phyloP scores from a whole-genome alignment of 2,888 invertebrate genomes.

The Malachius bipustulatus region DNA sequence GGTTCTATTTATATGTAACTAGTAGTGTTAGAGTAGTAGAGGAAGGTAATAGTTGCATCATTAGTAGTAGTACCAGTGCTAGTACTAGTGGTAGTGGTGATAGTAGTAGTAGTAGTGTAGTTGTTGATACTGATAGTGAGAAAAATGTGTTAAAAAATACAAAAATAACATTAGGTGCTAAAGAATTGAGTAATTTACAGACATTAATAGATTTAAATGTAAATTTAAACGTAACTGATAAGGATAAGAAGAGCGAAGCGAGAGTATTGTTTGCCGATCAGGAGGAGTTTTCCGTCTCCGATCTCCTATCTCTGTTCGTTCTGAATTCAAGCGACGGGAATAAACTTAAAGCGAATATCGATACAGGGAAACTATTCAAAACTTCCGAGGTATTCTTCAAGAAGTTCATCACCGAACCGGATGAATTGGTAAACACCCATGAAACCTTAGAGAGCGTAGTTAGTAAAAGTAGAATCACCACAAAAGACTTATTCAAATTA shows the following conservation, averaged over 20 bases:
- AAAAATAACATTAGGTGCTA: conserved; percentile 36
- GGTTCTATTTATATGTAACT: conserved; percentile 27
- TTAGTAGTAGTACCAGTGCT: too few species aligned
- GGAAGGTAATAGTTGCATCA: conserved; percentile 27
- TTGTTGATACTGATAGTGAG: conserved; percentile 14
- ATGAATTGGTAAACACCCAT: conserved; percentile 22
- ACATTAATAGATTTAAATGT: conserved; percentile 48
- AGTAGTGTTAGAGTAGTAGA: conserved; percentile 20
- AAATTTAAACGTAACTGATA: conserved; percentile 33
- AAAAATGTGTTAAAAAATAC: conserved; percentile 15
- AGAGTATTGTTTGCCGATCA: conserved; percentile 49
- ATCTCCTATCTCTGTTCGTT: conserved; percentile 45
- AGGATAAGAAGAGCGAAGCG: conserved; percentile 33
- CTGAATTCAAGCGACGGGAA: conserved; percentile 29
- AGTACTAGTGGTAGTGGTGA: too few species aligned
- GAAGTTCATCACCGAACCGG: conserved; percentile 25
- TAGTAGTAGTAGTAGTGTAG: too few species aligned
- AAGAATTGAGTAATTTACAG: conserved; percentile 51
- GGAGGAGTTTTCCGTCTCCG: conserved; percentile 39
- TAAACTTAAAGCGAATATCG: conserved; percentile 34
- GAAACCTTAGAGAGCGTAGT: conserved; percentile 24
- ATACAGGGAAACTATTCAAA: conserved; percentile 33
- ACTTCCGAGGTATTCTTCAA: conserved; percentile 33
- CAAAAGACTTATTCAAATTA: conserved; percentile 57
- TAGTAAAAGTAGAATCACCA: conserved; percentile 38